phyloP scores from a whole-genome alignment of 2,797 vertebrate genomes.

The Poecilia wingei region DNA sequence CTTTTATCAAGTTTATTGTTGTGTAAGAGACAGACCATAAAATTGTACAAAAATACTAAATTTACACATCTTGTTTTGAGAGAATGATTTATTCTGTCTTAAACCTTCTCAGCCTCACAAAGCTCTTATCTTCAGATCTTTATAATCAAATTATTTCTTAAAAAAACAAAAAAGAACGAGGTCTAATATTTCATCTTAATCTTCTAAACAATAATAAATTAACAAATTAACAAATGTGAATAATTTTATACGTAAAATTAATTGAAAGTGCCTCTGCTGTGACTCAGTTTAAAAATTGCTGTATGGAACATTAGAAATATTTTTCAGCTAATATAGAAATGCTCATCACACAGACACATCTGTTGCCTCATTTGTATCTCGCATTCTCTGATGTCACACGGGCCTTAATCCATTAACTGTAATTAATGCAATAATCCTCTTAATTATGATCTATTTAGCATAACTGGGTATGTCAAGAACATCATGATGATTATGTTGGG shows the following conservation, averaged over 20 bases:
- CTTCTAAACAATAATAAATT: neutral
- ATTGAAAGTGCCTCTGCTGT: conserved; percentile 3
- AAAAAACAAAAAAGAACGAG: neutral
- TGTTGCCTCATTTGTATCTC: conserved; percentile 17
- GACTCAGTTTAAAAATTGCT: neutral
- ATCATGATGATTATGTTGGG: conserved; percentile 41
- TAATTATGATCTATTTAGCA: conserved; percentile 56
- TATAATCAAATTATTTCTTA: neutral
- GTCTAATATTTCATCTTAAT: conserved; percentile 18
- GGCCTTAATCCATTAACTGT: conserved; percentile 51
- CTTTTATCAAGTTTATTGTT: neutral
- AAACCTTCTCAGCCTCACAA: neutral
- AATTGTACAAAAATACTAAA: conserved; percentile 6
- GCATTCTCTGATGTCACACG: conserved; percentile 13
- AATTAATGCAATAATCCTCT: conserved; percentile 54
- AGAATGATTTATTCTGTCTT: conserved; percentile 8
- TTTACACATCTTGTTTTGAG: conserved; percentile 4
- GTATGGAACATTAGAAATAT: neutral
- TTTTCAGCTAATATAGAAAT: conserved; percentile 6
- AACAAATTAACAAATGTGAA: neutral
- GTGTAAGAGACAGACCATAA: neutral
- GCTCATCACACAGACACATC: conserved; percentile 3
- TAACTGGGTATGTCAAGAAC: conserved; percentile 34
- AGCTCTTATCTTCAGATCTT: conserved; percentile 7
- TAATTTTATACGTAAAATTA: neutral